A percentile compares a stretch with the other conserved stretches of the same genome.
phyloP scores from a whole-genome alignment of 2,113 vertebrate species.

The Jaculus jaculus region DNA sequence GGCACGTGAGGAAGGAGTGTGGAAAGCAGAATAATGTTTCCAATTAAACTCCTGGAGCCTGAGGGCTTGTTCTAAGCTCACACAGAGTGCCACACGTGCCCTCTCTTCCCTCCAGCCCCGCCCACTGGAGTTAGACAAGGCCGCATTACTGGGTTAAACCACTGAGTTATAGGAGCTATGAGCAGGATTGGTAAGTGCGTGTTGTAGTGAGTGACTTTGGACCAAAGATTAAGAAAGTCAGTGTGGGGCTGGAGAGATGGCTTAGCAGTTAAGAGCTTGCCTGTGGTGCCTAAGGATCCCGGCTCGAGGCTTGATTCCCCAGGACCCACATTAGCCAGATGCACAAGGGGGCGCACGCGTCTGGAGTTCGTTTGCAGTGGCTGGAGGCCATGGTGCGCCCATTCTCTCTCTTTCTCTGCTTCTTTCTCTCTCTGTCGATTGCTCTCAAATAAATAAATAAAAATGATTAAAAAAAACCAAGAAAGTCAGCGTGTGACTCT shows the following conservation, averaged over 20 bases:
- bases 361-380: too few relatives aligned
- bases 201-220: background rate
- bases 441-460: too few relatives aligned
- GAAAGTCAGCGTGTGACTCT: background rate
- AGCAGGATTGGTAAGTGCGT: background rate
- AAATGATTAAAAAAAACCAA: too few relatives aligned
- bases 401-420: too few relatives aligned
- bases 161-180: background rate
- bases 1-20: background rate
- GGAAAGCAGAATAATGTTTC: background rate
- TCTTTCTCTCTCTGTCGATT: too few relatives aligned
- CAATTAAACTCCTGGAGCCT: background rate
- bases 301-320: too few relatives aligned
- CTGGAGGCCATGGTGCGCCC: too few relatives aligned
- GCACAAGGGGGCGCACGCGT: too few relatives aligned
- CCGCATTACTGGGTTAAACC: background rate
- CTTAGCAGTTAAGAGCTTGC: too few relatives aligned
- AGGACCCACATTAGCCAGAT: too few relatives aligned
- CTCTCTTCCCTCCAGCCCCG: background rate
- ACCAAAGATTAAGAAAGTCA: background rate
- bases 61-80: background rate
- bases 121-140: background rate
- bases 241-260: too few relatives aligned
- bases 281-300: too few relatives aligned
- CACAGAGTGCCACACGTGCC: background rate